These are phyloP conservation scores for Siderastrea siderea DNA, from an alignment of 92 coral and sea anemone genomes.

Conservation along the genomic window DNA sequence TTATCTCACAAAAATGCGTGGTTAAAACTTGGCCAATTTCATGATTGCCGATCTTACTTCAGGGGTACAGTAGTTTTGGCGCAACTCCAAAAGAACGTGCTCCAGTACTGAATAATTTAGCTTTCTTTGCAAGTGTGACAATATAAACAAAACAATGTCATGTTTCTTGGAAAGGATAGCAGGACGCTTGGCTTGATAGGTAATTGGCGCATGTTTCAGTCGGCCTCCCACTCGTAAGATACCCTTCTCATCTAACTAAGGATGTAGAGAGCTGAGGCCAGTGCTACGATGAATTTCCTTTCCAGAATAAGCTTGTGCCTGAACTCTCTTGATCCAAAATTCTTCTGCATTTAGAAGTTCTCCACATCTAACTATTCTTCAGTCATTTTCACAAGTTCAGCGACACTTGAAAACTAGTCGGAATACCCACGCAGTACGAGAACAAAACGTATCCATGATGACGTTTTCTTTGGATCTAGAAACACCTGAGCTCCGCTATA, in stretches of 20 bases:
- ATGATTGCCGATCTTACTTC: not conserved
- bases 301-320: conserved; percentile 45
- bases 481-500: not conserved
- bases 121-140: too few species aligned
- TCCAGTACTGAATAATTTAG: too few species aligned
- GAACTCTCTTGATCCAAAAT: conserved; percentile 40
- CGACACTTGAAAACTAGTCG: conserved; percentile 43
- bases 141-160: not conserved
- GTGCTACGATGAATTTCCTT: conserved; percentile 42
- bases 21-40: too few species aligned
- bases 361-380: conserved; percentile 17
- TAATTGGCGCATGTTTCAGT: conserved; percentile 52
- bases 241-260: conserved; percentile 35
- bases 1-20: too few species aligned
- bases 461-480: conserved; percentile 34
- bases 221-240: conserved; percentile 53
- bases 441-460: conserved; percentile 37
- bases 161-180: conserved; percentile 16
- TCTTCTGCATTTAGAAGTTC: conserved; percentile 17
- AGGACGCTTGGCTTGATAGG: conserved; percentile 40
- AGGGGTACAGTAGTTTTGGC: not conserved
- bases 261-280: conserved; percentile 36
- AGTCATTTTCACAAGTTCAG: not conserved
- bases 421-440: conserved; percentile 44
- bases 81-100: too few species aligned